phyloP scores from a whole-genome alignment of 1,140 invertebrate genomes.

The Aradophagus sp. region DNA sequence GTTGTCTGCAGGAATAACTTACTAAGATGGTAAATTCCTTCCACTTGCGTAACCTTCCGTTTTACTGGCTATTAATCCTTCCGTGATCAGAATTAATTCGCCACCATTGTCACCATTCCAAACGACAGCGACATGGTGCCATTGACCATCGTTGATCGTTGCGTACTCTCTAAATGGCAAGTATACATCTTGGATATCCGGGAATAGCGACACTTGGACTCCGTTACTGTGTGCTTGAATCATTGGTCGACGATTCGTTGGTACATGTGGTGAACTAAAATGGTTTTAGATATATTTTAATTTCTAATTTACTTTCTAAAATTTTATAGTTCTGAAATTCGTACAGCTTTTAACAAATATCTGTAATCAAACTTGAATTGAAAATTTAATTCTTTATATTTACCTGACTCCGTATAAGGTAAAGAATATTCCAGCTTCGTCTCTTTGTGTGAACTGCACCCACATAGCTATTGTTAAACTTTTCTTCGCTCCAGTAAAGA shows the following conservation, averaged over 20 bases:
- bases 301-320: too few species aligned
- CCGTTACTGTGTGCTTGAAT: constrained; percentile 93
- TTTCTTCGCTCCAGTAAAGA: constrained; percentile 83
- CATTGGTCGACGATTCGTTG: constrained; percentile 84
- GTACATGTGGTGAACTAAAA: constrained; percentile 85
- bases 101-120: constrained; percentile 92
- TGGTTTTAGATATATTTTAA: too few species aligned
- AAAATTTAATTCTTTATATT: too few species aligned
- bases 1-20: constrained; percentile 68
- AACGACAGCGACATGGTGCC: constrained; percentile 96
- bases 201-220: constrained; percentile 91
- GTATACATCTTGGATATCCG: constrained; percentile 91
- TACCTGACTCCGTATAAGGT: constrained; percentile 91
- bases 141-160: constrained; percentile 95
- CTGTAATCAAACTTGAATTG: too few species aligned
- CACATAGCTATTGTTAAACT: constrained; percentile 94
- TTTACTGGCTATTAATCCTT: constrained; percentile 93
- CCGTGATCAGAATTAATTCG: constrained; percentile 90
- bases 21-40: constrained; percentile 86
- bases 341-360: too few species aligned
- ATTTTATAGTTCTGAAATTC: too few species aligned
- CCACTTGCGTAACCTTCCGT: constrained; percentile 89
- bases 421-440: constrained; percentile 94
- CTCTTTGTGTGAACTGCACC: constrained; percentile 94
- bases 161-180: constrained; percentile 92